Evolutionary conservation across 2,888 invertebrate species (phyloP), one percentile per base, ranked within the genome.

Genomic region (Mythimna impura): DNA sequence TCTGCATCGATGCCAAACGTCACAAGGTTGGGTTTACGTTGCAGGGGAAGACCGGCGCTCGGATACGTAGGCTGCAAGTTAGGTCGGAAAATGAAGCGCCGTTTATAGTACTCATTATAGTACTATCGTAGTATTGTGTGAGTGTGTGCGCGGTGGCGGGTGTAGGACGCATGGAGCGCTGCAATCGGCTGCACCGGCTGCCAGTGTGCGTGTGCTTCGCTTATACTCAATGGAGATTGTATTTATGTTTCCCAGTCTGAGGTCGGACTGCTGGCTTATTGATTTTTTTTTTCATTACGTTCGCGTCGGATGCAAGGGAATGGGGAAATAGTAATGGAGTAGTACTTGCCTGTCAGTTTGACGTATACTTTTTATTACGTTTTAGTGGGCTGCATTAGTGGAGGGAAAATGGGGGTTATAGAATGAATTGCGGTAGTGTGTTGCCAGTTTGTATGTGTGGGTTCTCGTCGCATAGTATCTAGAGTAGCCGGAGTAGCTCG

Each of bases 21-120:
- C 25, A 66, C 90, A 92, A 82, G 89, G 89, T 86, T 73, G 69
- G 75, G 75, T 85, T 88, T 86, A 43, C 67, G 74, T 66, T 82
- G 88, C 60, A 52, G 55, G 61, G 61, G 22, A 67, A 70, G 67
- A 61, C 81, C 77, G 86, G 86, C 81, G 86, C 87, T 85, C 83
- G 79, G 80, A 87, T 88, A 90, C 87, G 86, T 93, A 93, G 89
- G 89, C 90, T 90, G 87, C 78, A 86, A 92, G 91, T 91, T 94
- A 92, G 93, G 92, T 93, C 93, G 93, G 93, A 93, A 94, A 94
- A 94, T 93, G 93, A 91, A 93, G 91, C 92, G 88, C 93, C 93
- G 91, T 92, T 95, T 95, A 94, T 95, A 95, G 95, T 95, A 95
- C 93, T 92, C 92, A 83, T 88, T 89, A 91, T 89, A 93, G 94